Base-by-base conservation (phyloP, 2,113 vertebrate species). In the Syngnathus floridae region DNA sequence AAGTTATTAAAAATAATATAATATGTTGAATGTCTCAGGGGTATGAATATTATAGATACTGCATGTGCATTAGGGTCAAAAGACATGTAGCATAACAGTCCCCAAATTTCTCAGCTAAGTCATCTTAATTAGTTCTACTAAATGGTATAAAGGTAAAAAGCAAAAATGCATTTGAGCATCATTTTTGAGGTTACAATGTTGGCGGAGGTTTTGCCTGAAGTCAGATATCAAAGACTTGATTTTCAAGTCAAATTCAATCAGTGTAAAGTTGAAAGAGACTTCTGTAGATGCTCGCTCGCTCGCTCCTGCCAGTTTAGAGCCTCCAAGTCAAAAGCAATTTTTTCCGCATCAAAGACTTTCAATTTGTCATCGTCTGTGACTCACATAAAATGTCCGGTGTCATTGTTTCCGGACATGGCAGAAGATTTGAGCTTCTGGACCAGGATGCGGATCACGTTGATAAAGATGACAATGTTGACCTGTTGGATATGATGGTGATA, bases 391-490 rank as follows among this genome's bases (percentile, higher is more conserved):
- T 91, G 87, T 35, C 90, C 82, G 0, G 84, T 83, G 70, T 91
- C 90, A 19, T 78, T 82, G 67, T 83, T 86, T 2, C 90, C 82
- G 0, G 81, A 73, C 62, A 87, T 89, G 10, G 85, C 82, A 16
- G 90, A 85, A 62, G 83, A 88, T 79, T 88, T 90, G 31, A 92
- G 86, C 72, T 92, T 92, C 67, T 92, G 84, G 12, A 92, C 87
- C 74, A 92, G 82, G 70, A 91, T 91, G 46, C 91, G 85, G 77
- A 91, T 91, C 69, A 92, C 90, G 4, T 90, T 91, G 67, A 92
- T 65, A 49, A 92, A 92, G 80, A 92, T 92, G 68, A 91, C 71
- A 3, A 91, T 90, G 79, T 92, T 92, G 66, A 90, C 76, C 91
- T 91, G 76, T 41, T 1, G 55, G 13, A 66, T 11, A 11, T 11